These are phyloP conservation scores for Suricata suricatta DNA, from an alignment of 2,113 vertebrate genomes.

Conservation along the genomic window DNA sequence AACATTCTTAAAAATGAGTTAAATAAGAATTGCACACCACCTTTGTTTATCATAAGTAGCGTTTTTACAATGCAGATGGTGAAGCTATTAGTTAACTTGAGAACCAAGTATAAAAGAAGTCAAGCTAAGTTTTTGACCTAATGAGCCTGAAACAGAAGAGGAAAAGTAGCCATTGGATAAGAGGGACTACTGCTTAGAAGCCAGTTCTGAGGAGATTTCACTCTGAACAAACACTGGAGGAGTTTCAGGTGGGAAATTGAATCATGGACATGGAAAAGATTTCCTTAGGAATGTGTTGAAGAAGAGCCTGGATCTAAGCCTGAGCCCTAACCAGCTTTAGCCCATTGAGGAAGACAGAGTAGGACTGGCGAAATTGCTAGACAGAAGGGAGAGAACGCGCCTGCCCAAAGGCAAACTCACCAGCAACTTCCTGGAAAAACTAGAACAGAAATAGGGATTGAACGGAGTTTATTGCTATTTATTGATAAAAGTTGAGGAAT, in stretches of 20 bases:
- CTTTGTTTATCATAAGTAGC: background rate
- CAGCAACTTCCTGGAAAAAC: background rate
- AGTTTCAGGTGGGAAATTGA: background rate
- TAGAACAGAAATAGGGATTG: background rate
- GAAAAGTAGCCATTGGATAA: background rate
- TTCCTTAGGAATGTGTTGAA: background rate
- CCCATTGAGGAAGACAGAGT: background rate
- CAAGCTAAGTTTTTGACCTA: background rate
- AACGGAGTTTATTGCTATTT: background rate
- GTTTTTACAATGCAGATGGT: background rate
- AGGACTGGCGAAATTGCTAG: background rate
- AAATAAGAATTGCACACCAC: background rate
- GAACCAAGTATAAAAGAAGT: background rate
- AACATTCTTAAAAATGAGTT: background rate
- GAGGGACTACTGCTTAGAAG: background rate
- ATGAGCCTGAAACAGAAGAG: background rate
- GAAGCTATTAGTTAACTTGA: background rate
- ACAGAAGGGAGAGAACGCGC: fast-evolving
- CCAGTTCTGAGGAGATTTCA: background rate
- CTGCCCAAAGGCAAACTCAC: background rate
- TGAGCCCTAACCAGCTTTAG: background rate
- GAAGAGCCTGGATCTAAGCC: background rate
- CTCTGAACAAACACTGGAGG: background rate
- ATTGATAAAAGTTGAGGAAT: background rate
- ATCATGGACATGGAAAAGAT: background rate